These are phyloP conservation scores for Eleutherodactylus coqui DNA, from an alignment of 2,797 vertebrate species.

Conservation along the genomic window DNA sequence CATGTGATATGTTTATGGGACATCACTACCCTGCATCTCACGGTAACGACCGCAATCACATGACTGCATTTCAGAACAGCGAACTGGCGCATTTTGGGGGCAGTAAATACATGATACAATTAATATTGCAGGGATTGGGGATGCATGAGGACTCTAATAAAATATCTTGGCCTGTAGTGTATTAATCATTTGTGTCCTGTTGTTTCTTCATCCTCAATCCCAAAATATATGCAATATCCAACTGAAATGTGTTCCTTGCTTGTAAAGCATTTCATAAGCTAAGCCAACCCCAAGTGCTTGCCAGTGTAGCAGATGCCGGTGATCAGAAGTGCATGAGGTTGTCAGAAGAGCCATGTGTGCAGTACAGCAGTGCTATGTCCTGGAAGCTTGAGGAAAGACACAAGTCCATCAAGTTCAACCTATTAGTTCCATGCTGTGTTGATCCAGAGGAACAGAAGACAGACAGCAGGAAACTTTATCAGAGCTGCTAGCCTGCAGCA, in stretches of 20 bases:
- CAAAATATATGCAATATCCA: not conserved
- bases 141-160: too few relatives aligned
- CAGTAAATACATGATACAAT: too few relatives aligned
- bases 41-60: too few relatives aligned
- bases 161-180: too few relatives aligned
- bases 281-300: not conserved
- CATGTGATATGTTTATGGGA: too few relatives aligned
- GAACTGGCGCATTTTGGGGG: too few relatives aligned
- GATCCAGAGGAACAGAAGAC: constrained; percentile 10
- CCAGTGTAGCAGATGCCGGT: not conserved
- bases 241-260: not conserved
- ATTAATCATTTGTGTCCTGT: not conserved
- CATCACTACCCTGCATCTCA: too few relatives aligned
- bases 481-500: constrained; percentile 9
- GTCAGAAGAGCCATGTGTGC: not conserved
- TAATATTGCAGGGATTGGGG: too few relatives aligned
- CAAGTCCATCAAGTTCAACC: constrained; percentile 25
- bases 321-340: not conserved
- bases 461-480: not conserved
- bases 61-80: too few relatives aligned
- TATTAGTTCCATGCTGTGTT: constrained; percentile 13
- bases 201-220: not conserved
- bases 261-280: not conserved
- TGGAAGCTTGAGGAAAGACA: not conserved
- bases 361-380: not conserved